Evolutionary conservation across 2,797 vertebrate species (phyloP), one percentile per base, ranked within the genome.

Genomic region (Emys orbicularis): DNA sequence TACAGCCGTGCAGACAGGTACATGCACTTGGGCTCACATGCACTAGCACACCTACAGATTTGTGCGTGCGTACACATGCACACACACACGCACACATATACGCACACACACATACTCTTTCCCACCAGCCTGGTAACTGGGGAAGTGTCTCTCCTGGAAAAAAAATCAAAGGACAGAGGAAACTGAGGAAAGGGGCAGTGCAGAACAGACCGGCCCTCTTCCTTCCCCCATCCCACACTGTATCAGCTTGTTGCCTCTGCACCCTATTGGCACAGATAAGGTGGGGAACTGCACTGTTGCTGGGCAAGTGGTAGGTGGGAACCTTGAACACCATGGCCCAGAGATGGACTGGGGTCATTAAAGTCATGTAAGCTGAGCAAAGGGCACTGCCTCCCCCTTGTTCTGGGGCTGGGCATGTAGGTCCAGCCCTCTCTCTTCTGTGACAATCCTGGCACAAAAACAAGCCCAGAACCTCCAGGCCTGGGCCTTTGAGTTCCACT

Each of bases 41-140:
- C 31, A 34, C 12, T 12, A 31, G 29, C 29, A 15, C 12, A 15
- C 57, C 57, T 59, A 34, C 3, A 12, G 56, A 57, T 57, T 29
- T 57, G 8, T 4, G 2, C 12, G 47, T 47, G 47, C 47, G 8
- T 2, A 2, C 47, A 47, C 50, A 50, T 5, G 6, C 50, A 2
- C 5, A 13, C 13, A 15, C 50, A 15, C 11, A 1, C 10, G 4
- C 56, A 57, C 3, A 13, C 57, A 61, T 9, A 8, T 11, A 29
- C 57, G 5, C 27, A 29, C 57, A 31, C 57, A 13, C 56, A 29
- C 57, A 31, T 12, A 29, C 59, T 34, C 59, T 18, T 59, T 65
- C 15, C 59, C 59, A 65, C 59, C 31, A 18, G 31, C 15, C 59
- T n/a, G 59, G 4, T 16, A 8, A n/a, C 13, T 8, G 59, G 59